phyloP scores from a whole-genome alignment of 1,140 invertebrate species.

The Geopemphigus sp. region DNA sequence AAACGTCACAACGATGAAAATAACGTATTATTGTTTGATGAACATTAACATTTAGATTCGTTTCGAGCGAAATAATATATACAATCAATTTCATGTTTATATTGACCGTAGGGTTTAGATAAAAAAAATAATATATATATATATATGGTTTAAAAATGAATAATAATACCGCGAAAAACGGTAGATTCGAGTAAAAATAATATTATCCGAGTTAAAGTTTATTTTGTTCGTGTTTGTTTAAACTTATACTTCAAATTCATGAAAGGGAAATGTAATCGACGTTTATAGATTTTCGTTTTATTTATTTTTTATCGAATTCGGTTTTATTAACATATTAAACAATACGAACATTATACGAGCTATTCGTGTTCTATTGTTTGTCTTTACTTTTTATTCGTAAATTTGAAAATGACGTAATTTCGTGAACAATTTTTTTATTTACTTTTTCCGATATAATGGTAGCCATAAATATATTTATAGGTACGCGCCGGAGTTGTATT shows the following conservation, averaged over 20 bases:
- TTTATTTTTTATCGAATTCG: neutral
- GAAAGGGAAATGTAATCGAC: neutral
- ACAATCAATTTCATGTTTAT: too few species aligned
- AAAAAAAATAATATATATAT: slow-evolving; percentile 2
- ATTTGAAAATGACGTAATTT: neutral
- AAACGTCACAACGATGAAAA: too few species aligned
- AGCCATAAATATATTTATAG: too few species aligned
- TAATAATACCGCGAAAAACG: neutral
- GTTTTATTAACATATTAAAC: too few species aligned
- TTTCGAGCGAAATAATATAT: too few species aligned
- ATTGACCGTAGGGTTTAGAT: neutral
- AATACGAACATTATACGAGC: neutral
- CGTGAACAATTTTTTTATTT: neutral
- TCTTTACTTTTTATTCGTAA: neutral
- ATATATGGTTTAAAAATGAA: neutral
- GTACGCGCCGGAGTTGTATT: too few species aligned
- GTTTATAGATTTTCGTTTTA: neutral
- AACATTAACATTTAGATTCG: too few species aligned
- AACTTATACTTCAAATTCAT: neutral
- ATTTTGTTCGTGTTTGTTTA: neutral
- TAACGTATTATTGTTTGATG: too few species aligned
- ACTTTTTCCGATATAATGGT: neutral
- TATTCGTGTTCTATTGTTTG: neutral
- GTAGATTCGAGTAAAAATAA: neutral
- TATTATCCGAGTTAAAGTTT: neutral